Conservation (phyloP, 1,140 invertebrate species). For the Bacillus rossius region DNA sequence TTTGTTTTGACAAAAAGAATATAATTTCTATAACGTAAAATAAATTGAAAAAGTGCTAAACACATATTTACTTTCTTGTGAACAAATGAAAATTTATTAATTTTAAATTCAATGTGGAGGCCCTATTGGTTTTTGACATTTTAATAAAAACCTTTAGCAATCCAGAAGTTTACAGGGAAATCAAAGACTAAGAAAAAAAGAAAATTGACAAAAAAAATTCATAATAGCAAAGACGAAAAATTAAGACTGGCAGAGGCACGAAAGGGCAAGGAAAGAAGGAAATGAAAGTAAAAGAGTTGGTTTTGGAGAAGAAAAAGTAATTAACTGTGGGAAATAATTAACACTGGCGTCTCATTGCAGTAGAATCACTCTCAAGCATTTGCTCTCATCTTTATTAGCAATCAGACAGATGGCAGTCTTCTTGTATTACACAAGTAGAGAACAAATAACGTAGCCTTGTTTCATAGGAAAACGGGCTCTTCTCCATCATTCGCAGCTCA, state of each 20-base stretch:
- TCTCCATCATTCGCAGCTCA: no score
- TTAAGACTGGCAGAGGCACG: conserved; percentile 2
- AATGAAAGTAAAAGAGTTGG: not conserved
- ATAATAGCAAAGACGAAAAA: no score
- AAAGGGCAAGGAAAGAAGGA: conserved; percentile 3
- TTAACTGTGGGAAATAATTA: conserved; percentile 9
- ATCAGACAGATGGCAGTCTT: not conserved
- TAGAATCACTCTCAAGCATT: conserved; percentile 9
- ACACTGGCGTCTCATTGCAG: not conserved
- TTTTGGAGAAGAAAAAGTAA: conserved; percentile 7
- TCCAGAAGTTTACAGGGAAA: not conserved
- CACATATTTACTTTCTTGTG: no score
- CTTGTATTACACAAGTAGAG: no score
- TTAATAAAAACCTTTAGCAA: conserved; percentile 2
- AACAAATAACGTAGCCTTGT: no score
- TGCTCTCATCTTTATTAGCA: conserved; percentile 8
- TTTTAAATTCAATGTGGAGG: not conserved
- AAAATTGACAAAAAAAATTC: not conserved
- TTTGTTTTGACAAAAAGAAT: no score
- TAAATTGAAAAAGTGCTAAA: no score
- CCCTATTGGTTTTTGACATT: not conserved
- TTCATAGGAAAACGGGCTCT: no score
- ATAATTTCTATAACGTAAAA: no score
- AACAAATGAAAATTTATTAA: not conserved
- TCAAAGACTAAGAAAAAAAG: not conserved